phyloP scores from a whole-genome alignment of 2,113 vertebrate genomes.

The Sterna hirundo region DNA sequence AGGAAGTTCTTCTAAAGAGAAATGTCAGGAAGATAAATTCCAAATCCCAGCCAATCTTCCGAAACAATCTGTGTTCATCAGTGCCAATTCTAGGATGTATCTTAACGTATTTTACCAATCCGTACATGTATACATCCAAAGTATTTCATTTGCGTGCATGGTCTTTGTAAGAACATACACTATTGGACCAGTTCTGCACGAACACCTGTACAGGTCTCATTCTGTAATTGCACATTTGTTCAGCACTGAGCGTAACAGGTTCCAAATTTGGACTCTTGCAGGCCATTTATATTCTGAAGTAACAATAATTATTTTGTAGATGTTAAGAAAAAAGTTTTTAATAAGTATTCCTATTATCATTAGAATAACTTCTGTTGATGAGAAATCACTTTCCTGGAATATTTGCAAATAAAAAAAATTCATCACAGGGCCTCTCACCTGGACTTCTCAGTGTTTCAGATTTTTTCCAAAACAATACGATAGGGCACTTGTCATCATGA shows the following conservation, averaged over 20 bases:
- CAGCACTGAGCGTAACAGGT: not conserved
- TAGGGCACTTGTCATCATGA: not conserved
- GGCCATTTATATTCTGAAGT: not conserved
- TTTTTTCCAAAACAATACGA: not conserved
- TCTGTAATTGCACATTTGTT: not conserved
- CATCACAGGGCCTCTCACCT: not conserved
- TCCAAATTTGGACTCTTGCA: not conserved
- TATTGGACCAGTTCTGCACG: not conserved
- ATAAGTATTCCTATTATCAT: not conserved
- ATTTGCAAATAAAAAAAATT: not conserved
- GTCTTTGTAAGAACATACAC: not conserved
- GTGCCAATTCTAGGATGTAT: not conserved
- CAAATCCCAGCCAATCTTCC: not conserved
- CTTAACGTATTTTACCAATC: not conserved
- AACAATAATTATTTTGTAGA: not conserved
- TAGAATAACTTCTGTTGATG: not conserved
- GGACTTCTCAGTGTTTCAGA: not conserved
- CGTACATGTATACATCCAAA: not conserved
- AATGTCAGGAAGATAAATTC: not conserved
- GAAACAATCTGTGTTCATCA: not conserved
- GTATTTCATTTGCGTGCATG: not conserved
- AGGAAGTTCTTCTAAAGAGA: not conserved
- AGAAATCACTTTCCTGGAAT: not conserved
- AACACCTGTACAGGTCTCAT: not conserved
- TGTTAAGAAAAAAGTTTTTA: not conserved